Evolutionary conservation across 2,888 invertebrate species (phyloP), one percentile per base, ranked within the genome.

Genomic region (Latrodectus hesperus): DNA sequence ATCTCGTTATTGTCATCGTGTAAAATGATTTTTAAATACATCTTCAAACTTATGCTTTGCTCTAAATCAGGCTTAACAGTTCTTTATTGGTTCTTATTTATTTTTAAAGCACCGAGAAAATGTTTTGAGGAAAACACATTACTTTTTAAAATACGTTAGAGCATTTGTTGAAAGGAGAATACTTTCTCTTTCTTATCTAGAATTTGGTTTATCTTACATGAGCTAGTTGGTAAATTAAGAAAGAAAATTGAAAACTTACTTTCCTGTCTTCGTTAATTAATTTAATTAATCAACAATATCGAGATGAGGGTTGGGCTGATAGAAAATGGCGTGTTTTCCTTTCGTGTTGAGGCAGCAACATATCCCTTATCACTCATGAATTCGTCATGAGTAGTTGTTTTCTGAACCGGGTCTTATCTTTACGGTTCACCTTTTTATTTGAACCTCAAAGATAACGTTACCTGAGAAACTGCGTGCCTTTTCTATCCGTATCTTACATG

Each of bases 321-420:
- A 3, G n/a, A 78, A 84, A 68, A 84, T 84, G 84, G 84, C 84
- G 78, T 67, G 73, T 65, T 65, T 52, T 26, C 74, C 26, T 51
- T 38, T 49, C 14, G n/a, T 55, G 73, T 84, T 73, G 73, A 38
- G 60, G 64, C 68, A 74, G 64, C 73, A 53, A 78, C 84, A 84
- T 73, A 67, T 55, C 55, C 73, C 78, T 84, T 78, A 78, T 84
- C 84, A 77, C 67, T 78, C 38, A 65, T 73, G 49, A 53, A 71
- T 84, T 84, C 78, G 84, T 84, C 78, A 84, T 78, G 72, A 84
- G 84, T 84, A 78, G 65, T 67, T 82, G 38, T 38, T 38, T 38
- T 74, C 74, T 82, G 67, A 64, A 73, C 67, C 38, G 65, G 17
- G 9, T n/a, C 78, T 84, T 84, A 84, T 84, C 84, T 12, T n/a